A percentile compares a stretch with the other conserved stretches of the same genome.
phyloP scores from a whole-genome alignment of 1,140 invertebrate species.

The Brachionus rotundiformis region DNA sequence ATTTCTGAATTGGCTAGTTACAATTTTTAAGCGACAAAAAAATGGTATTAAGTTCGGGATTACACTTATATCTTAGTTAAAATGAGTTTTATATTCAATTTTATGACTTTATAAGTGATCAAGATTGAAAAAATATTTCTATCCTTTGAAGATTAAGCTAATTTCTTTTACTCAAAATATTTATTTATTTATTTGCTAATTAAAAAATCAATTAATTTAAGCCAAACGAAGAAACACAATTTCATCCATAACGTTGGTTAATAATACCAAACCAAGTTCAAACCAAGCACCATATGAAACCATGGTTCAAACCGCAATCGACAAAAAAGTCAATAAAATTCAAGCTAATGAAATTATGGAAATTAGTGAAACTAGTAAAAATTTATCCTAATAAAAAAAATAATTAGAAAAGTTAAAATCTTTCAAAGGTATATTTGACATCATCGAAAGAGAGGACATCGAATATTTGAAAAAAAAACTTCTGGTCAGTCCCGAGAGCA shows the following conservation, averaged over 20 bases:
- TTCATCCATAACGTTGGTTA: constrained; percentile 27
- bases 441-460: constrained; percentile 5
- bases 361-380: constrained; percentile 4
- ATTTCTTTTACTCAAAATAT: background rate
- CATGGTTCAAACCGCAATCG: background rate
- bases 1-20: constrained; percentile 7
- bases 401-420: too few relatives aligned
- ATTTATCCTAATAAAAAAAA: too few relatives aligned
- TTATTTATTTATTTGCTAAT: too few relatives aligned
- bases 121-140: background rate
- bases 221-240: constrained; percentile 48
- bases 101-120: background rate
- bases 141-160: background rate
- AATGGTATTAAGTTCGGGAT: background rate
- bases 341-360: constrained; percentile 13
- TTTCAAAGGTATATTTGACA: constrained; percentile 31
- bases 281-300: background rate
- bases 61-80: background rate
- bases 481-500: background rate
- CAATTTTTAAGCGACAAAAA: background rate
- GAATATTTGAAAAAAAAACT: constrained; percentile 23
- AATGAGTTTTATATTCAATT: background rate
- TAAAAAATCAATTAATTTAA: constrained; percentile 20
- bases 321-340: constrained; percentile 11
- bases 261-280: background rate